These are phyloP conservation scores for Champsocephalus esox DNA, from an alignment of 2,797 vertebrate species.

Conservation along the genomic window DNA sequence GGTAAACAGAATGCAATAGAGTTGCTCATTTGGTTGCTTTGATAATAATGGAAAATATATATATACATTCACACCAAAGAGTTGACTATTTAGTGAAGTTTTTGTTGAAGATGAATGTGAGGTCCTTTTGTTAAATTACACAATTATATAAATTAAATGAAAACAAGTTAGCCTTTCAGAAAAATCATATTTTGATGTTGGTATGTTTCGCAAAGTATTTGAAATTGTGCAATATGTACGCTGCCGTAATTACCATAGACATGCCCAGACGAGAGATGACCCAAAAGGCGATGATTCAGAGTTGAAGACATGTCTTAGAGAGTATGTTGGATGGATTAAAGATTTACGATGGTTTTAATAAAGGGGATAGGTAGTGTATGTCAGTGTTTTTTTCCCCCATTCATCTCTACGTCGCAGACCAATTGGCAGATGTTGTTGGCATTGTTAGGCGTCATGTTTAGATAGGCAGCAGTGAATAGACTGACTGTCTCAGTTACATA, in stretches of 20 bases:
- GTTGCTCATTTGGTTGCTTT: background rate
- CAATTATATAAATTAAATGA: background rate
- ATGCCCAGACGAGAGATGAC: background rate
- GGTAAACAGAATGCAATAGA: constrained; percentile 10
- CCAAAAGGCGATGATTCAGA: background rate
- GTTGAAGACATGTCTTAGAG: constrained; percentile 5
- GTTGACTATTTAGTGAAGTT: background rate
- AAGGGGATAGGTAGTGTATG: background rate
- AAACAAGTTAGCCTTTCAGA: background rate
- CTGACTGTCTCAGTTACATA: constrained; percentile 60
- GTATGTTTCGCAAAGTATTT: background rate
- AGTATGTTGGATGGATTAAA: background rate
- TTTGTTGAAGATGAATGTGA: background rate
- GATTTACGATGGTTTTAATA: background rate
- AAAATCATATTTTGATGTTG: background rate
- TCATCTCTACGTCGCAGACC: constrained; percentile 19
- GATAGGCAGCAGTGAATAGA: constrained; percentile 50
- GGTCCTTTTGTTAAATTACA: background rate
- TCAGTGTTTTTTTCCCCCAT: constrained; percentile 1
- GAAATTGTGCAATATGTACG: background rate
- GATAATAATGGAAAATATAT: background rate
- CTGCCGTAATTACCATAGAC: background rate
- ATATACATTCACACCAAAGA: background rate
- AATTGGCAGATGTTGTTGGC: constrained; percentile 57
- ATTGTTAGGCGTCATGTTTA: constrained; percentile 67